Base-by-base conservation (phyloP, 2,797 vertebrate species). In the Carduelis carduelis region DNA sequence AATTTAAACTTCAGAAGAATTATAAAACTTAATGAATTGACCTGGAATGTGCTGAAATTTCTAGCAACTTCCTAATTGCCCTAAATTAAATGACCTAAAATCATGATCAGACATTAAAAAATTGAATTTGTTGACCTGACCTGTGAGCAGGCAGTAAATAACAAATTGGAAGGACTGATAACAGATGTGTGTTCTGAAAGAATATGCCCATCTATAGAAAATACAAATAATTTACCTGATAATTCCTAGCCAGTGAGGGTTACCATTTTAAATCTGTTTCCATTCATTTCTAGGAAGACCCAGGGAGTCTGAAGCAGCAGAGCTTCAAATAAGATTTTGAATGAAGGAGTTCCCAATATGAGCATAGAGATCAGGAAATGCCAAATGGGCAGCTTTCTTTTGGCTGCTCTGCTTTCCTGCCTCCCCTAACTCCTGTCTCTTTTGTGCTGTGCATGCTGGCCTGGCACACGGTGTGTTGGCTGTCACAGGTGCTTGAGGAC, bases 1-100 rank as follows among this genome's bases (percentile, higher is more conserved):
- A 92, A 90, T 82, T 94, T 81, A 90, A 95, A 84, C 92, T 88
- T 95, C 91, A 91, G 76, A 95, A 95, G 86, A 86, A 79, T 75
- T 72, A 92, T 66, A 84, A 94, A 93, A 88, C 71, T 60, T 86
- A 91, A 91, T 90, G 65, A 95, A 91, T 94, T 92, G 61, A 86
- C 79, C 57, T 75, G 65, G 39, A 65, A 60, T 79, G 32, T 91
- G 50, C 60, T 81, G 70, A 71, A 72, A 74, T 52, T 94, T 93
- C 77, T 82, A 76, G 52, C 44, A 87, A 43, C 34, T 84, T 78
- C 49, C 32, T 92, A 91, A 90, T 57, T 84, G 63, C 22, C 27
- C 30, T 93, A 64, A 91, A 93, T 91, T 44, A 81, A 93, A 85
- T 79, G 39, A 72, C 76, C 55, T 86, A 82, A 91, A 88, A 41